Percentiles rank a stretch among this genome's conserved stretches.
phyloP scores from a whole-genome alignment of 53 echinoderm and acorn worm species.

The Paracentrotus lividus region DNA sequence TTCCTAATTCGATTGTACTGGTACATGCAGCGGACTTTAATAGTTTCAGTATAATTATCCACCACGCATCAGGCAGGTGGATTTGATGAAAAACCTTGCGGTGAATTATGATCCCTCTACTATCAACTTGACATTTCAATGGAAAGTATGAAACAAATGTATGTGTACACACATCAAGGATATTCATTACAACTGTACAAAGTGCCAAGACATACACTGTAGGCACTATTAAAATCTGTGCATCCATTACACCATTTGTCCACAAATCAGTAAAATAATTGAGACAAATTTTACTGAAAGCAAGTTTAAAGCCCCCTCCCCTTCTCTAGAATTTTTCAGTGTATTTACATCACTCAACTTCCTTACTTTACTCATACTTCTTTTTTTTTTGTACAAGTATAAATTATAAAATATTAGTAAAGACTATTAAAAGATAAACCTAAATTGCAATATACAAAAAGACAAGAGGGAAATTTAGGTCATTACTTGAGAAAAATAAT shows the following conservation, averaged over 20 bases:
- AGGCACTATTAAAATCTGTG: too few species aligned
- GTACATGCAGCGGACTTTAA: neutral
- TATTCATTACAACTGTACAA: too few species aligned
- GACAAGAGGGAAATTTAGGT: neutral
- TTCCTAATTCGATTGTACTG: neutral
- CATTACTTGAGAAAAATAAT: too few species aligned
- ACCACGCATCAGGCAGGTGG: neutral
- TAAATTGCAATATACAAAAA: neutral
- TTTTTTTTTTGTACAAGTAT: too few species aligned
- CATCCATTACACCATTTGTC: too few species aligned
- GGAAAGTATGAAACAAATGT: neutral
- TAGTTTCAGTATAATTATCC: neutral
- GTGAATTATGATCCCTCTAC: slow-evolving; percentile 6
- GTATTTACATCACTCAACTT: too few species aligned
- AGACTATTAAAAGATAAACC: neutral
- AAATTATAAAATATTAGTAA: neutral
- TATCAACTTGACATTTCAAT: slow-evolving; percentile 20
- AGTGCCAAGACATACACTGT: too few species aligned
- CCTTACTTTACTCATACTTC: too few species aligned
- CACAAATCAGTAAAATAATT: too few species aligned
- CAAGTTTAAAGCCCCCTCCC: neutral
- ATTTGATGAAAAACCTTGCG: neutral
- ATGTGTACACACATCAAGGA: too few species aligned
- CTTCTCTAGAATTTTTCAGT: neutral
- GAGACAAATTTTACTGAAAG: too few species aligned